Evolutionary conservation across 2,113 vertebrate genomes (phyloP), one percentile per base, ranked within the genome.

Genomic region (Odontesthes bonariensis): DNA sequence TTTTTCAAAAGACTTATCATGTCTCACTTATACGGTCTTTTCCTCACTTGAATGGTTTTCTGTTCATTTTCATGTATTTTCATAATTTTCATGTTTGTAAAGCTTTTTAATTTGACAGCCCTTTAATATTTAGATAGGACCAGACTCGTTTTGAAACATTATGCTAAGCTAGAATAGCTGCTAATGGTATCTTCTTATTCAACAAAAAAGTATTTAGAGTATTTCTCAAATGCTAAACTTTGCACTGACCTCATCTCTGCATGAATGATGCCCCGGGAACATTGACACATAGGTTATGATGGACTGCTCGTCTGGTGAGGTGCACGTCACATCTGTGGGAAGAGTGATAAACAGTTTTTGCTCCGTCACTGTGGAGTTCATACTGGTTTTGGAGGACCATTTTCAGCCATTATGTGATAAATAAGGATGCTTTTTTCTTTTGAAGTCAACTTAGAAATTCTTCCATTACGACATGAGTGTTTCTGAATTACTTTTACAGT

Each of bases 281-380:
- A 96, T 95, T 0, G 96, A 96, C 86, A 97, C 94, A 0, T 98
- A 98, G 0, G 96, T 97, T 84, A 98, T 94, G 61, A 98, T 92
- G 23, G 96, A 98, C 80, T 95, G 95, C 72, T 97, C 96, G 14
- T 97, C 97, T 0, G 96, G 96, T 3, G 94, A 92, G 54, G 92
- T 77, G 44, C 96, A 92, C 72, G 86, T 92, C 69, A 98, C 92
- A 84, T 98, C 96, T 98, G 77, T 0, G 22, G 40, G 12, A 23
- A 61, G 16, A 49, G 13, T 22, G 17, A 19, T 19, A 22, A 22
- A 64, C 14, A 9, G 16, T 14, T 55, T 20, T 51, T 52, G 23
- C 6, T 6, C 23, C 3, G 42, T 44, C 9, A 12, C n/a, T 8
- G 9, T 23, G 8, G 54, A 64, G 14, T 54, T 11, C 19, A 6